Evolutionary conservation across 2,888 invertebrate genomes (phyloP).

Genomic region (Netelia inedita): DNA sequence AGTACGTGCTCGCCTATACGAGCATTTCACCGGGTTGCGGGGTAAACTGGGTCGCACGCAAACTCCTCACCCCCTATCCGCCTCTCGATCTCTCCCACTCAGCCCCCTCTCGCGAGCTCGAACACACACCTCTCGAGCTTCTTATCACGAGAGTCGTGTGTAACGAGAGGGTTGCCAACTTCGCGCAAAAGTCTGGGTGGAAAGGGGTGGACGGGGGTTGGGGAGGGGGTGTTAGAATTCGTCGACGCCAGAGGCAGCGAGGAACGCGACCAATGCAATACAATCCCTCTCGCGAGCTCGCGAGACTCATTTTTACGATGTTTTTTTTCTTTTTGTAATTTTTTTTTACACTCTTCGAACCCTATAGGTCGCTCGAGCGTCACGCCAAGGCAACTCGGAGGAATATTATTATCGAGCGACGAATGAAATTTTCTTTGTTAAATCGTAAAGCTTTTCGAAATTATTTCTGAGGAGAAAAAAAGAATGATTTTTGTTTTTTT

Average conservation of each 20-base stretch:
- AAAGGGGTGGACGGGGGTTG: no score
- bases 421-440: not conserved
- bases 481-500: not conserved
- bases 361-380: slow-evolving; percentile 16
- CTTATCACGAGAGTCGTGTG: slow-evolving; percentile 73
- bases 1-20: slow-evolving; percentile 29
- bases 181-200: slow-evolving; percentile 4
- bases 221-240: slow-evolving; percentile 45
- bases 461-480: not conserved
- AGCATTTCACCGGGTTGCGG: slow-evolving; percentile 39
- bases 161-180: slow-evolving; percentile 64
- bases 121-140: slow-evolving; percentile 44
- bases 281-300: slow-evolving; percentile 6
- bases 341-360: slow-evolving; percentile 22
- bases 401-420: not conserved
- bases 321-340: slow-evolving; percentile 8
- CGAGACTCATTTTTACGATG: slow-evolving; percentile 21
- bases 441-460: not conserved
- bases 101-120: slow-evolving; percentile 25
- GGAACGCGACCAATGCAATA: slow-evolving; percentile 43
- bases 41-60: slow-evolving; percentile 72
- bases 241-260: slow-evolving; percentile 21
- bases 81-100: slow-evolving; percentile 7
- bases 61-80: slow-evolving; percentile 51
- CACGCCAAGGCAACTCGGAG: slow-evolving; percentile 23